These are phyloP conservation scores for Troilus luridus DNA, from an alignment of 2,888 invertebrate genomes.

Conservation along the genomic window DNA sequence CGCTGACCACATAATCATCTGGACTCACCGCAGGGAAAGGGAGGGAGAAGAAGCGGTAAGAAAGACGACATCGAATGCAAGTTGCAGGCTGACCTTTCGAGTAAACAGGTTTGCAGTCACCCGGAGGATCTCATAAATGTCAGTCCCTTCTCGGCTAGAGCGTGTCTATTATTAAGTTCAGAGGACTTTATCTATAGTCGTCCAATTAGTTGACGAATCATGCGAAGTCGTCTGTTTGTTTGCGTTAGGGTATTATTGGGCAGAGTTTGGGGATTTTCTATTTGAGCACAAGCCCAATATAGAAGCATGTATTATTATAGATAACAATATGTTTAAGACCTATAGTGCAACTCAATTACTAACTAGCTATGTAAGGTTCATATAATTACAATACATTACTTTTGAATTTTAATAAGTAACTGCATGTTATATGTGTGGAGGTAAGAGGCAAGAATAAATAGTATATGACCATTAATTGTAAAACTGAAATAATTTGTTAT, in stretches of 20 bases:
- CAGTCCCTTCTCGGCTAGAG: constrained; percentile 8
- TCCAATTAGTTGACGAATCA: neutral
- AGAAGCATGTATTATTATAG: too few species aligned
- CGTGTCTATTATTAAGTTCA: neutral
- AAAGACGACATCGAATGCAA: constrained; percentile 13
- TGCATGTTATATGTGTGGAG: too few species aligned
- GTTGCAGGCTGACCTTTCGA: constrained; percentile 21
- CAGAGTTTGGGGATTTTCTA: neutral
- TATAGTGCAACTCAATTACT: too few species aligned
- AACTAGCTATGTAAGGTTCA: too few species aligned
- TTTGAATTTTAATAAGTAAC: too few species aligned
- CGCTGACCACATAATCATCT: neutral
- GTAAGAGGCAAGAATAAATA: too few species aligned
- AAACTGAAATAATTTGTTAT: too few species aligned
- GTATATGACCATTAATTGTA: too few species aligned
- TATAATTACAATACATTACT: too few species aligned
- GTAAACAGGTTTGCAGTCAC: constrained; percentile 14
- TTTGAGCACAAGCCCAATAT: neutral
- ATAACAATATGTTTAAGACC: too few species aligned
- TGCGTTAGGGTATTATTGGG: neutral
- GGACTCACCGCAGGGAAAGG: neutral
- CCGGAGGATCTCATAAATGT: constrained; percentile 34
- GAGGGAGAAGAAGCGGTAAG: neutral
- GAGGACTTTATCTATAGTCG: neutral
- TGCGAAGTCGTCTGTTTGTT: neutral